Percentiles rank a stretch among this genome's conserved stretches.
Conservation (phyloP, 1,140 invertebrate genomes). For the Notospermus geniculatus region DNA sequence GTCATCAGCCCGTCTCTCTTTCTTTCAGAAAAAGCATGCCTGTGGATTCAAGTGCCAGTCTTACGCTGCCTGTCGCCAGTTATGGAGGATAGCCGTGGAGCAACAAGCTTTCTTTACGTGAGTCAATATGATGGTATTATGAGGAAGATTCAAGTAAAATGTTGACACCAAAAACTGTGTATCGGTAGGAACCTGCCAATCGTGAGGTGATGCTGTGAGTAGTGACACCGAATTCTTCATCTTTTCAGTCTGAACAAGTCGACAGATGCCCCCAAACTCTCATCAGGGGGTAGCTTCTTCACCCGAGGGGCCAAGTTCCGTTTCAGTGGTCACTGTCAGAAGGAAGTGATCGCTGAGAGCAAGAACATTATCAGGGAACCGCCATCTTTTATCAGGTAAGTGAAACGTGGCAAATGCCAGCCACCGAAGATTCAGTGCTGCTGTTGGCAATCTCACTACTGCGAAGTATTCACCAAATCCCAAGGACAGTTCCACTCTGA, state of each 20-base stretch:
- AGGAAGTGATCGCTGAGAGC: conserved; percentile 76
- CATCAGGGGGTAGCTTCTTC: conserved; percentile 90
- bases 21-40: conserved; percentile 88
- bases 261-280: conserved; percentile 78
- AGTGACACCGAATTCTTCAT: conserved; percentile 19
- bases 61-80: conserved; percentile 83
- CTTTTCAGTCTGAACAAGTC: conserved; percentile 75
- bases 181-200: background rate
- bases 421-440: too few relatives aligned
- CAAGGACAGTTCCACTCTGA: too few relatives aligned
- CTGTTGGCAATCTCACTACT: too few relatives aligned
- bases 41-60: conserved; percentile 93
- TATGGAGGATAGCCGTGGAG: conserved; percentile 94
- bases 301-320: conserved; percentile 92
- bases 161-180: conserved; percentile 9
- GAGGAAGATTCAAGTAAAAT: too few relatives aligned
- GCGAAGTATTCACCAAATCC: too few relatives aligned
- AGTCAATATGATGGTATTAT: too few relatives aligned
- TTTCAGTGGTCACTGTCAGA: conserved; percentile 83
- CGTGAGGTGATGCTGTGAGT: conserved; percentile 2
- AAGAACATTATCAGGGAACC: conserved; percentile 34
- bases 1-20: too few relatives aligned
- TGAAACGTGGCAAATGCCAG: too few relatives aligned
- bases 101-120: conserved; percentile 97
- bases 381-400: conserved; percentile 27